Base-by-base conservation (phyloP, 53 echinoderm and acorn worm genomes). In the Glandiceps talaboti region DNA sequence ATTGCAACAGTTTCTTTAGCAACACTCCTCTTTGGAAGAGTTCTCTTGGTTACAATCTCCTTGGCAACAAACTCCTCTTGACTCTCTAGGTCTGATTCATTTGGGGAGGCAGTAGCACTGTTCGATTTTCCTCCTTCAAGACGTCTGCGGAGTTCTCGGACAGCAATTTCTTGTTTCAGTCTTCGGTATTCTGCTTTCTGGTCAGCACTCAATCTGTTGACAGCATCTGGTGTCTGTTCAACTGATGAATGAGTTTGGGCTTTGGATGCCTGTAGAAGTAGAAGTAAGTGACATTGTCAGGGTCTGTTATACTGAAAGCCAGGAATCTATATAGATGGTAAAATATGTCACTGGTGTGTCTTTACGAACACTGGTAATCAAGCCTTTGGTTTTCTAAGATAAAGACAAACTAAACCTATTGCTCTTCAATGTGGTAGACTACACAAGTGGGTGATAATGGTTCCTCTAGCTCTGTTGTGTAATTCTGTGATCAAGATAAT, bases 121-220 rank as follows among this genome's bases (percentile, higher is more conserved):
- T 25, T 20, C 20, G 6, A 6, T 45, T 20, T 77, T 29, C 14
- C 32, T 1, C 31, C 73, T 6, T 80, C 33, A 14, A 29, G 1
- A 27, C 10, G 28, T 28, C 14, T 72, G 10, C 33, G 78, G 28
- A 88, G 91, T 79, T 99, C 93, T 73, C 91, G 75, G 1, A 91
- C 77, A 20, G 89, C 88, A 0, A 99, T 91, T 84, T 94, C 99
- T 75, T 90, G 82, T 29, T 94, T 86, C 1, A 99, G 84, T 74
- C 90, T 83, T 25, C 87, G 87, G 83, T 99, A 94, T 64, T 99
- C 99, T 1, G 89, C 89, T 12, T 86, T 83, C 26, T 91, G 93
- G 0, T 82, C 75, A 20, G 89, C 88, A 0, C 93, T 89, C 26
- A 91, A 75, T 26, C 83, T 86, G 73, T 82, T 87, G 76, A 93